These are phyloP conservation scores for Pteromalus puparum DNA, from an alignment of 1,140 invertebrate genomes.

Conservation along the genomic window DNA sequence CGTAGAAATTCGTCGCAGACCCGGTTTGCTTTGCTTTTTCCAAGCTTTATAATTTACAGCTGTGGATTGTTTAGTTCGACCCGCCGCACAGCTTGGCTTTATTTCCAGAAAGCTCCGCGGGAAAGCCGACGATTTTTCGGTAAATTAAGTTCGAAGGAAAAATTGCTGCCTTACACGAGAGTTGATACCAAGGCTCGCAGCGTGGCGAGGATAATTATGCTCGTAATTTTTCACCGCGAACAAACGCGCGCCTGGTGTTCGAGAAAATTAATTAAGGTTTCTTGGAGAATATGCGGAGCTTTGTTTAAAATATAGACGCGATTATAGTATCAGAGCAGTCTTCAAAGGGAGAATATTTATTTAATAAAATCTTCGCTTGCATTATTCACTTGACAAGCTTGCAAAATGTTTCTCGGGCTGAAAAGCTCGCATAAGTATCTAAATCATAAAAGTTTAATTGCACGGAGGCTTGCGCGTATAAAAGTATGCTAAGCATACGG, in stretches of 20 bases:
- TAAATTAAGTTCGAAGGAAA: not conserved
- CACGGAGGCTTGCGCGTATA: not conserved
- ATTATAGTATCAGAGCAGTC: no score
- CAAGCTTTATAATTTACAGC: no score
- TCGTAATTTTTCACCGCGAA: not conserved
- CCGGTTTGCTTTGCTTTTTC: no score
- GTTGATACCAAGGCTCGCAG: no score
- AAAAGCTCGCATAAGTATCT: no score
- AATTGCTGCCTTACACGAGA: not conserved
- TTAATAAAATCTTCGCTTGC: not conserved
- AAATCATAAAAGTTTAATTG: slow-evolving; percentile 1
- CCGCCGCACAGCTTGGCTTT: no score
- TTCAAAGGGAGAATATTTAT: no score
- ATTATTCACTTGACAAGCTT: not conserved
- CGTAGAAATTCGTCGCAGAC: not conserved
- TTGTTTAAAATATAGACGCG: no score
- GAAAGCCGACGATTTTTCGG: not conserved
- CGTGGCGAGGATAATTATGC: not conserved
- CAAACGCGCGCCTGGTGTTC: not conserved
- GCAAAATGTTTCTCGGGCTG: no score
- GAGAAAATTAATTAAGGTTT: not conserved
- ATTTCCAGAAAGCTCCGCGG: not conserved
- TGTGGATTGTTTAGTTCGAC: not conserved
- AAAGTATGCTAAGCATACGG: not conserved
- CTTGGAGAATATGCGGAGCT: no score